phyloP scores from a whole-genome alignment of 2,888 invertebrate genomes.

The Ophion slaviceki region DNA sequence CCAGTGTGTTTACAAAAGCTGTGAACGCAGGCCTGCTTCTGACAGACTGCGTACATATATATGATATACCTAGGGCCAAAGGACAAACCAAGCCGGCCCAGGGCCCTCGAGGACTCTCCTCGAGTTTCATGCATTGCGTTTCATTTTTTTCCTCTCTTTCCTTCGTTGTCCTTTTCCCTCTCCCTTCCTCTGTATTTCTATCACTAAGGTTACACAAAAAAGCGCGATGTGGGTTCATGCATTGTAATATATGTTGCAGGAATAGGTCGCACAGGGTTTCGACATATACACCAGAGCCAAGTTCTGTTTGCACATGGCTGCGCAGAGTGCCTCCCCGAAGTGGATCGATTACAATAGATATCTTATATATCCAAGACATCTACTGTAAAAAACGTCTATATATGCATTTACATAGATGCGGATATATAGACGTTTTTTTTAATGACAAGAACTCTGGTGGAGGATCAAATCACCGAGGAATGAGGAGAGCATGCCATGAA shows the following conservation, averaged over 20 bases:
- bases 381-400: neutral
- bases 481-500: conserved; percentile 23
- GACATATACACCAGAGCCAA: conserved; percentile 58
- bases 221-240: conserved; percentile 63
- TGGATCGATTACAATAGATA: conserved; percentile 61
- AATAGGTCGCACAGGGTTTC: conserved; percentile 55
- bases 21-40: conserved; percentile 79
- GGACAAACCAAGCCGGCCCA: conserved; percentile 65
- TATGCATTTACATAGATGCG: conserved; percentile 11
- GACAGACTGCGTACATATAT: conserved; percentile 71
- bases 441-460: conserved; percentile 6
- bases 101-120: conserved; percentile 51
- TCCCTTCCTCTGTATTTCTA: conserved; percentile 33
- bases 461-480: conserved; percentile 54
- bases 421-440: conserved; percentile 30
- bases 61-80: conserved; percentile 18
- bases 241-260: conserved; percentile 71
- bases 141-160: conserved; percentile 45
- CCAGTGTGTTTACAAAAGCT: conserved; percentile 79
- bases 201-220: conserved; percentile 23
- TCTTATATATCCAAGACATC: conserved; percentile 18
- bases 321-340: conserved; percentile 51
- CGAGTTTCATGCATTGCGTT: conserved; percentile 67
- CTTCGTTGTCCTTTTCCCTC: conserved; percentile 23
- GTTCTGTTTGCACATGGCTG: conserved; percentile 54